Evolutionary conservation across 2,888 invertebrate species (phyloP), one percentile per base, ranked within the genome.

Genomic region (Machimus atricapillus): DNA sequence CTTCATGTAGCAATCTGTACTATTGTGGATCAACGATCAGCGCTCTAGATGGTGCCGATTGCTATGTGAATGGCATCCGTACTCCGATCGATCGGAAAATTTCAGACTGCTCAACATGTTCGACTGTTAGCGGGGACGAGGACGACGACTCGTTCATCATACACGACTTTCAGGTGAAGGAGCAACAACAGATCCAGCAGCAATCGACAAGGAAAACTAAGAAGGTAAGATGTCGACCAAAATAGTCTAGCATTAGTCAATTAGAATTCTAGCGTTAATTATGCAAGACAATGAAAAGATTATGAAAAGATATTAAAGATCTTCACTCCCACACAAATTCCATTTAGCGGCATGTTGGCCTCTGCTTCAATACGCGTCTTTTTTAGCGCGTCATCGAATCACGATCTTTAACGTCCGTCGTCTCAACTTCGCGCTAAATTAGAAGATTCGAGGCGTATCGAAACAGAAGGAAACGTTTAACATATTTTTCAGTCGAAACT

Each of bases 101-200:
- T 87, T 96, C 96, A 1, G 95, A 96, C 88, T 96, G 96, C 90
- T 96, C 96, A 8, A 95, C 95, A 2, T 96, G 95, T 90, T 96
- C 96, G 12, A 95, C 95, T 81, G 93, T 95, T 77, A 96, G 96
- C 91, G 95, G 95, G 85, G 96, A 96, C 89, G 96, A 96, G 74
- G 96, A 95, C 88, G 94, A 95, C 76, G 88, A 89, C 16, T 74
- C 85, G 16, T 83, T 83, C 52, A 43, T 85, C 34, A 46, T 85
- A n/a, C 66, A 86, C 34, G 77, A 86, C 9, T 77, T 86, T 27
- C 56, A 58, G 40, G n/a, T 78, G 14, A 79, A 58, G 12, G 66
- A 79, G 19, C 66, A 34, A 19, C 74, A 87, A 43, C 94, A n/a
- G 16, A 16, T n/a, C n/a, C 34, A 27, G 93, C 93, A 0, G 56